A percentile compares a stretch with the other conserved stretches of the same genome.
Evolutionary conservation across 1,140 invertebrate genomes (phyloP).

Genomic region (Pemphigus obesinymphae): DNA sequence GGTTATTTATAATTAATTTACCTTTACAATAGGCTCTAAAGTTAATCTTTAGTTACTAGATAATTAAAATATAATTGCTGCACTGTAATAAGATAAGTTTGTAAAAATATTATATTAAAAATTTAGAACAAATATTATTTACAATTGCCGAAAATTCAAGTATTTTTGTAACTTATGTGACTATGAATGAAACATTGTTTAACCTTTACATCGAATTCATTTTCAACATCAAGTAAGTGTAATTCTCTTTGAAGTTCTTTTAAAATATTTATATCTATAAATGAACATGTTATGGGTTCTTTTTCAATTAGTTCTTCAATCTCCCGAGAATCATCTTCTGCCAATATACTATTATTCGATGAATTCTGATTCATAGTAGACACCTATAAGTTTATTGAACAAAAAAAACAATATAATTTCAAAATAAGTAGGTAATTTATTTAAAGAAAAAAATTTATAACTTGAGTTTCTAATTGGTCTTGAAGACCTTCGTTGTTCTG

Average conservation of each 20-base stretch:
- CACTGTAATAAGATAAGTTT: too few relatives aligned
- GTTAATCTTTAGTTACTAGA: background rate
- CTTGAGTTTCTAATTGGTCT: constrained; percentile 56
- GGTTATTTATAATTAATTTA: background rate
- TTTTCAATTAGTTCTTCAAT: background rate
- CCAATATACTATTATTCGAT: background rate
- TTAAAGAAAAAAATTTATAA: constrained; percentile 44
- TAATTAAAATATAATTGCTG: too few relatives aligned
- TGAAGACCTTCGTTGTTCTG: constrained; percentile 46
- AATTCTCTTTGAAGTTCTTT: constrained; percentile 63
- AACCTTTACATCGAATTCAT: constrained; percentile 64
- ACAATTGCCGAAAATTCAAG: too few relatives aligned
- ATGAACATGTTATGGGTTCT: constrained; percentile 48
- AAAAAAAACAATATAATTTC: background rate
- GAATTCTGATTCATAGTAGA: constrained; percentile 28
- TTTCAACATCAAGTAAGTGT: constrained; percentile 62
- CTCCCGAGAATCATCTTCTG: background rate
- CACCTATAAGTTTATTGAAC: background rate
- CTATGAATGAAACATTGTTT: constrained; percentile 19
- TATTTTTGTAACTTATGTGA: too few relatives aligned
- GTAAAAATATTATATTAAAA: too few relatives aligned
- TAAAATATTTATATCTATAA: constrained; percentile 60
- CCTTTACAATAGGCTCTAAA: background rate
- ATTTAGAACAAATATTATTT: too few relatives aligned
- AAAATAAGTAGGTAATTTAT: background rate